These are phyloP conservation scores for Aphaenogaster floridana DNA, from an alignment of 1,140 invertebrate species.

Conservation along the genomic window DNA sequence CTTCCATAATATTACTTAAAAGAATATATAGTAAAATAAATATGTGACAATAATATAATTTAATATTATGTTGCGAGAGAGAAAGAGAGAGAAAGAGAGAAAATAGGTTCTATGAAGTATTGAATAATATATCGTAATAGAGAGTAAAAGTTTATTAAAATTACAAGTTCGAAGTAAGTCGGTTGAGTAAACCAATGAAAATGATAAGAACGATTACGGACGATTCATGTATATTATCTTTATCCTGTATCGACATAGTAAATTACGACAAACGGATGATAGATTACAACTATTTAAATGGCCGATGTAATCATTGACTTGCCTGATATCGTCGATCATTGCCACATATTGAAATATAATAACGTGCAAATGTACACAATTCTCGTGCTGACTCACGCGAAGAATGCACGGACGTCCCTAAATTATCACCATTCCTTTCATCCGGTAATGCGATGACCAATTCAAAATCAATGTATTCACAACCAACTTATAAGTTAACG, in stretches of 20 bases:
- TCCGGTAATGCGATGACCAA: neutral
- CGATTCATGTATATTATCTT: slow-evolving; percentile 33
- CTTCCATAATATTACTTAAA: neutral
- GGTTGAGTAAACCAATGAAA: slow-evolving; percentile 14
- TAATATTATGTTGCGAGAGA: neutral
- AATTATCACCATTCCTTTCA: neutral
- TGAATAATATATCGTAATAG: slow-evolving; percentile 9
- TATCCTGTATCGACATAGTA: slow-evolving; percentile 13
- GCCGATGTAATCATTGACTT: slow-evolving; percentile 39
- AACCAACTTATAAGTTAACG: neutral
- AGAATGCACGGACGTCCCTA: neutral
- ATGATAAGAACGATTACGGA: slow-evolving; percentile 32
- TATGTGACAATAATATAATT: neutral
- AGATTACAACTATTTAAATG: slow-evolving; percentile 47
- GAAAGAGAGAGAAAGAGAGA: neutral
- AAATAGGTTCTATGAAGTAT: neutral
- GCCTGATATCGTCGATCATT: slow-evolving; percentile 9
- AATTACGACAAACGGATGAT: slow-evolving; percentile 54
- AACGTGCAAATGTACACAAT: slow-evolving; percentile 18
- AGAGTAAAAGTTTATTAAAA: neutral
- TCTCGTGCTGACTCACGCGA: neutral
- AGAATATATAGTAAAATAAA: neutral
- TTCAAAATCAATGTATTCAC: neutral
- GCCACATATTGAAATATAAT: slow-evolving; percentile 21
- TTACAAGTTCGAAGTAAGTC: neutral